phyloP scores from a whole-genome alignment of 2,888 invertebrate genomes.

The Chaetoderma sp. region DNA sequence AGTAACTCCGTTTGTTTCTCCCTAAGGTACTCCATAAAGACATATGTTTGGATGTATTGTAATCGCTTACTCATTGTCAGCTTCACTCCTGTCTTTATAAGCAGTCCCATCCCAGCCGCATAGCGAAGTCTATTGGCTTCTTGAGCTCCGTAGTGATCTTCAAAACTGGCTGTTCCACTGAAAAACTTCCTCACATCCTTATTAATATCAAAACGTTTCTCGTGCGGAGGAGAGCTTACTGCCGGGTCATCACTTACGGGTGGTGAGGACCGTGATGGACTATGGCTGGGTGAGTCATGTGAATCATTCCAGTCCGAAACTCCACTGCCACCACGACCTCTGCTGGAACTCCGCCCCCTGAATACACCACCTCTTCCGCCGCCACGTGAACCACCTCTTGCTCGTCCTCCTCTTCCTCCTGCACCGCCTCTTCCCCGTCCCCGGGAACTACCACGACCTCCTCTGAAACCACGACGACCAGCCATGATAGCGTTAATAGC shows the following conservation, averaged over 20 bases:
- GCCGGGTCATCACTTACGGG: too few species aligned
- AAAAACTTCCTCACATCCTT: slow-evolving; percentile 54
- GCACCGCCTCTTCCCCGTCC: slow-evolving; percentile 36
- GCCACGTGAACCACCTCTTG: slow-evolving; percentile 25
- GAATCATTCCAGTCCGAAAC: too few species aligned
- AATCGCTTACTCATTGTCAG: slow-evolving; percentile 64
- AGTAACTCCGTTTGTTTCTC: too few species aligned
- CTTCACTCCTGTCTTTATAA: slow-evolving; percentile 55
- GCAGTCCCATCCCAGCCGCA: slow-evolving; percentile 54
- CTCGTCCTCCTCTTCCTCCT: slow-evolving; percentile 37
- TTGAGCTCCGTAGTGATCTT: slow-evolving; percentile 60
- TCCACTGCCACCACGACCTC: too few species aligned
- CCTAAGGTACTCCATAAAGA: too few species aligned
- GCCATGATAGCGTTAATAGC: too few species aligned
- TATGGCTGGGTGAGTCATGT: too few species aligned
- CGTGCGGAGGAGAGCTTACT: too few species aligned
- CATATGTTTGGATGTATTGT: too few species aligned
- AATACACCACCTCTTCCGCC: slow-evolving; percentile 17
- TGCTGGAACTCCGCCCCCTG: too few species aligned
- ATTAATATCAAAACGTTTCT: slow-evolving; percentile 47
- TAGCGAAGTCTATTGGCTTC: slow-evolving; percentile 52
- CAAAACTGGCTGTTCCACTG: slow-evolving; percentile 51
- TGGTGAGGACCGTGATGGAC: too few species aligned
- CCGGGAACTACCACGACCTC: slow-evolving; percentile 35
- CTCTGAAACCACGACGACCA: too few species aligned